Conservation (phyloP, 2,113 vertebrate species). For the Tragulus kanchil region DNA sequence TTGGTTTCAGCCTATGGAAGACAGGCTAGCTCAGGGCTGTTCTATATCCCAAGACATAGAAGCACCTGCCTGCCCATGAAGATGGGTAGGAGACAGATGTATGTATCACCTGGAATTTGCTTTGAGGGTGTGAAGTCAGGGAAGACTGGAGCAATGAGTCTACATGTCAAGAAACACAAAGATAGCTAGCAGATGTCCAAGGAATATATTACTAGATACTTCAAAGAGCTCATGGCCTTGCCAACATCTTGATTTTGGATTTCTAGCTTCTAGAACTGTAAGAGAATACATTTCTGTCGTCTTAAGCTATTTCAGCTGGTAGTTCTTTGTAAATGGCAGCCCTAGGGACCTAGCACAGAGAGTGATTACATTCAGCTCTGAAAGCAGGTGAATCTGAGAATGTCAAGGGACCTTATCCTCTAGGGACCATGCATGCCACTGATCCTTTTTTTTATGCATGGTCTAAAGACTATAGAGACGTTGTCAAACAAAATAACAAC, state of each 20-base stretch:
- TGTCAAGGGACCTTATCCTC: neutral
- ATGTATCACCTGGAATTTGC: neutral
- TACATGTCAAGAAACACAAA: neutral
- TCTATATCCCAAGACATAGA: neutral
- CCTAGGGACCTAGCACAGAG: neutral
- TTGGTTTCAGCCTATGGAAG: neutral
- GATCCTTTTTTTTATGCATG: neutral
- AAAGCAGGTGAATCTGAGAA: neutral
- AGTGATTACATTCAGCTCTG: neutral
- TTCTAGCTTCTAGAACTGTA: neutral
- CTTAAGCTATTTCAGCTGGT: neutral
- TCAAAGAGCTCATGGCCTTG: neutral
- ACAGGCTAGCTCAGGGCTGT: neutral
- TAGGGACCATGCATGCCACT: neutral
- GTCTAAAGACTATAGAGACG: neutral
- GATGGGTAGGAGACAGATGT: neutral
- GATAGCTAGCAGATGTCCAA: neutral
- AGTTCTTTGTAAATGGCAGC: neutral
- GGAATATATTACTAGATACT: neutral
- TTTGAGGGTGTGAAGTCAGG: neutral
- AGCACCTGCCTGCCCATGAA: neutral
- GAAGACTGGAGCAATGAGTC: no score
- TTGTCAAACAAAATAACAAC: neutral
- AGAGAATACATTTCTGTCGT: neutral
- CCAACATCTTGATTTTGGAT: neutral